Evolutionary conservation across 2,888 invertebrate genomes (phyloP).

Genomic region (Eugnorisma glareosa): DNA sequence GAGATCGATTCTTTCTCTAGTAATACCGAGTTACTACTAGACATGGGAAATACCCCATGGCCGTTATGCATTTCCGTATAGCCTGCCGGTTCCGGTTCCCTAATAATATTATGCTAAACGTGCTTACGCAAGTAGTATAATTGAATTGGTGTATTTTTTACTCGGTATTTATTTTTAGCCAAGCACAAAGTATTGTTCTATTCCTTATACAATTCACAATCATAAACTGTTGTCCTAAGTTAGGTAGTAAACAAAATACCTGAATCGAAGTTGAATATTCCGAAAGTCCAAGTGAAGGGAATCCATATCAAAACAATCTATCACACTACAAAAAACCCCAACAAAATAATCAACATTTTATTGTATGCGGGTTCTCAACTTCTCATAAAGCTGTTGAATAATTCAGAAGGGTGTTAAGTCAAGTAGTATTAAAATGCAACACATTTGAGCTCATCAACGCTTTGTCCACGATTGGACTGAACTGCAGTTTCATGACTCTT

Average conservation of each 20-base stretch:
- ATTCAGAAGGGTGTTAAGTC: slow-evolving; percentile 49
- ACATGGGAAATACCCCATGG: background rate
- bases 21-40: background rate
- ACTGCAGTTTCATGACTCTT: slow-evolving; percentile 20
- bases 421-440: slow-evolving; percentile 47
- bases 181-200: no score
- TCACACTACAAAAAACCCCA: background rate
- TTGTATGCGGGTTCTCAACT: slow-evolving; percentile 46
- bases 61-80: no score
- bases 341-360: slow-evolving; percentile 48
- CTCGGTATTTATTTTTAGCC: background rate
- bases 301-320: slow-evolving; percentile 1
- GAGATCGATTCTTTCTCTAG: background rate
- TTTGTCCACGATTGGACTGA: slow-evolving; percentile 30
- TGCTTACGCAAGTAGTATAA: background rate
- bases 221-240: background rate
- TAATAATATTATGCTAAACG: no score
- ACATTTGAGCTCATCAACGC: slow-evolving; percentile 43
- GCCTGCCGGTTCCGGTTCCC: no score
- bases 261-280: background rate
- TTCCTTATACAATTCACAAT: no score
- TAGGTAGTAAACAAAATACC: background rate
- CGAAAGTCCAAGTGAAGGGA: background rate
- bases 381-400: slow-evolving; percentile 50
- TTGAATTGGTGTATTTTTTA: background rate